Conservation (phyloP, 2,888 invertebrate species). For the Chrysomela aeneicollis region DNA sequence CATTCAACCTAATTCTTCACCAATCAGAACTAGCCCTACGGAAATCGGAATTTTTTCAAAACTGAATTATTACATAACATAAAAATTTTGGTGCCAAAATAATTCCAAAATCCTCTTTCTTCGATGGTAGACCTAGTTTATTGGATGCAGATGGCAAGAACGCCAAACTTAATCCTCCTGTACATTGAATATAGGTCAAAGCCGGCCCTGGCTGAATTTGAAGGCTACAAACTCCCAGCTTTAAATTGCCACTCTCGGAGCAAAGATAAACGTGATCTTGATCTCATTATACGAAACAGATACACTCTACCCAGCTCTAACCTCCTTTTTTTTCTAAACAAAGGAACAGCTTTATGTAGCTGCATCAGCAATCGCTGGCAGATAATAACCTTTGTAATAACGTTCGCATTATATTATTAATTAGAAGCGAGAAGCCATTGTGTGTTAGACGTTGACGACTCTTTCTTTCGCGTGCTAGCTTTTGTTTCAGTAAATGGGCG, state of each 20-base stretch:
- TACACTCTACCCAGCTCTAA: constrained; percentile 15
- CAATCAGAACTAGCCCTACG: no score
- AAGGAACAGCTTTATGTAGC: constrained; percentile 32
- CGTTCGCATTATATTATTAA: constrained; percentile 46
- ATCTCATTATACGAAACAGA: constrained; percentile 12
- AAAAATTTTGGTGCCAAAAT: no score
- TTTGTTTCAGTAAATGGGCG: constrained; percentile 25
- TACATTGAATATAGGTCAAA: no score
- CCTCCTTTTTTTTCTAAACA: constrained; percentile 22
- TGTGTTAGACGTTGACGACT: constrained; percentile 41
- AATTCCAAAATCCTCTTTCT: no score
- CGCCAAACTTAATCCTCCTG: no score
- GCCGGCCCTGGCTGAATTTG: no score
- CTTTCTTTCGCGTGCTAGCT: constrained; percentile 35
- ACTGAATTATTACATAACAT: no score
- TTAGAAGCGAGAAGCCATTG: constrained; percentile 46
- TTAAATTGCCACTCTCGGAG: not conserved
- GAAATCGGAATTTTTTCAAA: no score
- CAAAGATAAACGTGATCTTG: constrained; percentile 10
- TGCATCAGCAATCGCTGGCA: constrained; percentile 38
- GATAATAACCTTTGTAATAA: constrained; percentile 44
- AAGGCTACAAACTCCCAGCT: not conserved
- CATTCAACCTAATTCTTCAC: no score
- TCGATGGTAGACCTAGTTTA: no score
- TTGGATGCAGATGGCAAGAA: no score